Evolutionary conservation across 1,140 invertebrate genomes (phyloP).

Genomic region (Trichogramma pretiosum): DNA sequence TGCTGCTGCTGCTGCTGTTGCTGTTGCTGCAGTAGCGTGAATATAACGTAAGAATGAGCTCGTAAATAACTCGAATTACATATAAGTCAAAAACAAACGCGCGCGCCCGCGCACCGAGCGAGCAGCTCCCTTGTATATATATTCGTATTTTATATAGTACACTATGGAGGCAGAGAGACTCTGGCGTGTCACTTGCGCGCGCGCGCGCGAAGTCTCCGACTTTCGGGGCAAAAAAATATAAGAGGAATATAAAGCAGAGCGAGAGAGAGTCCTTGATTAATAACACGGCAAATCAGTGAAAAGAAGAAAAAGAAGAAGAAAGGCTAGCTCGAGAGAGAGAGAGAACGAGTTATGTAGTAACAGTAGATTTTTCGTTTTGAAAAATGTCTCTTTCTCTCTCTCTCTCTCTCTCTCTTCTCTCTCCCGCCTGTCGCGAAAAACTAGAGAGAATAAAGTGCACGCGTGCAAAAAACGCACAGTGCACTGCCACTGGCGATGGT

Average conservation of each 20-base stretch:
- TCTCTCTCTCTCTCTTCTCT: not conserved
- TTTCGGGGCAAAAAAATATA: not conserved
- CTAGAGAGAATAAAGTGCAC: not conserved
- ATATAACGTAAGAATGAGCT: not conserved
- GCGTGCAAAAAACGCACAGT: too few species aligned
- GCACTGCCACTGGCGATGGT: too few species aligned
- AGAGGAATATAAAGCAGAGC: not conserved
- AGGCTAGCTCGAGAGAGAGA: slow-evolving; percentile 1
- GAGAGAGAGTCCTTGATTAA: slow-evolving; percentile 16
- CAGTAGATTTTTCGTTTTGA: too few species aligned
- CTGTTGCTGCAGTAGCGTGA: not conserved
- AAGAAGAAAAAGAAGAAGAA: slow-evolving; percentile 3
- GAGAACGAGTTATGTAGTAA: slow-evolving; percentile 8
- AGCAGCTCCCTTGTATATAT: too few species aligned
- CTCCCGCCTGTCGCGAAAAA: not conserved
- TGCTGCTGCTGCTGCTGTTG: too few species aligned
- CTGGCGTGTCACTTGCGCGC: too few species aligned
- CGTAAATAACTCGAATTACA: slow-evolving; percentile 12
- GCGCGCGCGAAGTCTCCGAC: too few species aligned
- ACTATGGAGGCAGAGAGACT: slow-evolving; percentile 9
- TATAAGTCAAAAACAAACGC: too few species aligned
- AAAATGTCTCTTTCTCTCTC: too few species aligned
- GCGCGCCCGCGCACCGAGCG: not conserved
- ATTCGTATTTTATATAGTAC: too few species aligned
- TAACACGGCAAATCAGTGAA: slow-evolving; percentile 15